Evolutionary conservation across 2,113 vertebrate species (phyloP).

Genomic region (Salvelinus fontinalis): DNA sequence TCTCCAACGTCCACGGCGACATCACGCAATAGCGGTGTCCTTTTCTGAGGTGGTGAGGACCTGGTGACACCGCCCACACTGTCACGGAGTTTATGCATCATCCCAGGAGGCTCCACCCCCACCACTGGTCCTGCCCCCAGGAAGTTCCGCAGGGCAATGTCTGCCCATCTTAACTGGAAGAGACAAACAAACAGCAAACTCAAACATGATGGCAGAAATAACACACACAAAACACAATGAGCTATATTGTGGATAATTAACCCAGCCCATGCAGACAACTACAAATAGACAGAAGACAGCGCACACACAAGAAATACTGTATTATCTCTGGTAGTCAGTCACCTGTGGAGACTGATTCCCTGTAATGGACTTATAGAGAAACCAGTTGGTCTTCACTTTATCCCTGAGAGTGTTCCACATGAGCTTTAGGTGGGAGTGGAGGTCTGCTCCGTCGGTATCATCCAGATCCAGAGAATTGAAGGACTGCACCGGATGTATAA

Average conservation of each 20-base stretch:
- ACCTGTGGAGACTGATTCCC: too few species aligned
- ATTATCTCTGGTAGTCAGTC: too few species aligned
- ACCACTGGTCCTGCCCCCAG: conserved; percentile 57
- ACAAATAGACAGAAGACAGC: neutral
- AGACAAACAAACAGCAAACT: neutral
- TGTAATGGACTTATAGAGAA: too few species aligned
- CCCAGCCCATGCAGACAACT: neutral
- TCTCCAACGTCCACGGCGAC: conserved; percentile 49
- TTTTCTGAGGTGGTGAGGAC: conserved; percentile 60
- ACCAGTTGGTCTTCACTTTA: too few species aligned
- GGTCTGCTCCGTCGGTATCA: too few species aligned
- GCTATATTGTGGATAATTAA: too few species aligned
- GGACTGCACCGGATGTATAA: too few species aligned
- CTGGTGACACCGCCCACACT: conserved; percentile 55
- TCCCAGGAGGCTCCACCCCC: conserved; percentile 41
- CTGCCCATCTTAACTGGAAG: conserved; percentile 38
- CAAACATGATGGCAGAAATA: neutral
- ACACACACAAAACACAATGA: too few species aligned
- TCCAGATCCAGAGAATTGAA: too few species aligned
- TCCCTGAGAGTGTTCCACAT: too few species aligned
- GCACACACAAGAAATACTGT: too few species aligned
- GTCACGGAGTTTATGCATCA: conserved; percentile 53
- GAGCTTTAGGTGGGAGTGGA: too few species aligned
- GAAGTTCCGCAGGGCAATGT: conserved; percentile 52
- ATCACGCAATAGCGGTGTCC: conserved; percentile 60